These are phyloP conservation scores for Brachionus asplanchnoidis DNA, from an alignment of 1,140 invertebrate genomes.

Conservation along the genomic window DNA sequence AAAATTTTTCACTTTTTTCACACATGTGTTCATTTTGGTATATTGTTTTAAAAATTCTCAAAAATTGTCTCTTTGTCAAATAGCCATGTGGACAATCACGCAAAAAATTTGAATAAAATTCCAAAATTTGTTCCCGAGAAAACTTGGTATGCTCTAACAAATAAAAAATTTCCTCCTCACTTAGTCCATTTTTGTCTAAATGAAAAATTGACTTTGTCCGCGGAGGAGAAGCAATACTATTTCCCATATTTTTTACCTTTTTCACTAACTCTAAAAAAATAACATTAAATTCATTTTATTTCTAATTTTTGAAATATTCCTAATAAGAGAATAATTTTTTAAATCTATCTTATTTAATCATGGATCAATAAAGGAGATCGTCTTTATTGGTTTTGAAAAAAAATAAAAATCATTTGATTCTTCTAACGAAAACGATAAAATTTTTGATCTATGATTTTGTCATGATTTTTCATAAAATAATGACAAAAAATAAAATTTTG, in stretches of 20 bases:
- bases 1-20: constrained; percentile 10
- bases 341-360: no score
- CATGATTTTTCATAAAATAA: no score
- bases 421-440: no score
- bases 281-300: neutral
- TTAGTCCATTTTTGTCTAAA: neutral
- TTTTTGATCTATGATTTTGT: no score
- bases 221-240: neutral
- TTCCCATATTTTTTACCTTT: neutral
- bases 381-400: no score
- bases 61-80: neutral
- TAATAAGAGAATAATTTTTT: no score
- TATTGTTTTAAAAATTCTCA: neutral
- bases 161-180: neutral
- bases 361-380: no score
- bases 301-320: no score
- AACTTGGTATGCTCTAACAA: neutral
- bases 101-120: constrained; percentile 11
- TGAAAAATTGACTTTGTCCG: neutral
- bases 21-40: neutral
- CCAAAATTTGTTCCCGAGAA: constrained; percentile 7
- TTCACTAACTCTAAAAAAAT: neutral
- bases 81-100: neutral
- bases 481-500: no score
- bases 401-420: no score